phyloP scores from a whole-genome alignment of 2,113 vertebrate genomes.

The Caloenas nicobarica region DNA sequence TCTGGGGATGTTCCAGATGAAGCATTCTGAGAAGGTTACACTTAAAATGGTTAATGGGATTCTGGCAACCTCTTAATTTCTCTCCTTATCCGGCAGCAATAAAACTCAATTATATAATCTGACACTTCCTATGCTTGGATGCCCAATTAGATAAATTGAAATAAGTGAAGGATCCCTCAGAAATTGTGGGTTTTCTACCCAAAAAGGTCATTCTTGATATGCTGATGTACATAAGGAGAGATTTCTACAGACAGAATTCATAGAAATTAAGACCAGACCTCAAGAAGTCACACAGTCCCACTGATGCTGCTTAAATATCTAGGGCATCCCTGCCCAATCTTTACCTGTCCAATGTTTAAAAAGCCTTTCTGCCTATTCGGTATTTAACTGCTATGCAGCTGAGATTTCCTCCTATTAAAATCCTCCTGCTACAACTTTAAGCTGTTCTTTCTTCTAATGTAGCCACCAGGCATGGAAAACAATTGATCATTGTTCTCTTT shows the following conservation, averaged over 20 bases:
- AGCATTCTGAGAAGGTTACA: background rate
- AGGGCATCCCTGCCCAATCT: background rate
- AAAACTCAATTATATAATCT: constrained; percentile 48
- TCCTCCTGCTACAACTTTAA: background rate
- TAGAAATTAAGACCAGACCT: background rate
- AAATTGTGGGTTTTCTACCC: background rate
- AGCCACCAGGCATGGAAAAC: background rate
- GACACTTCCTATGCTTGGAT: constrained; percentile 23
- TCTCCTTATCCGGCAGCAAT: constrained; percentile 6
- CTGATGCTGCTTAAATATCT: background rate
- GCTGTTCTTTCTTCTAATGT: background rate
- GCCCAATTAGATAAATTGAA: background rate
- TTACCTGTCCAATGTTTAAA: background rate
- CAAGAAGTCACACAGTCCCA: background rate
- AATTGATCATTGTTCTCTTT: background rate
- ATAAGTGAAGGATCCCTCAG: background rate
- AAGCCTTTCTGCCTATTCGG: background rate
- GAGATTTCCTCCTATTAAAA: background rate
- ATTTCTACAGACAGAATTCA: background rate
- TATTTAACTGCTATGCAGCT: background rate
- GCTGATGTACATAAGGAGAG: background rate
- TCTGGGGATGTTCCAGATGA: background rate
- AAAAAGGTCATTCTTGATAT: background rate
- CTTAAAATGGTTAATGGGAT: background rate
- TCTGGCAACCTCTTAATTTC: constrained; percentile 29